Evolutionary conservation across 1,140 invertebrate species (phyloP), one percentile per base, ranked within the genome.

Genomic region (Eulimnadia texana): DNA sequence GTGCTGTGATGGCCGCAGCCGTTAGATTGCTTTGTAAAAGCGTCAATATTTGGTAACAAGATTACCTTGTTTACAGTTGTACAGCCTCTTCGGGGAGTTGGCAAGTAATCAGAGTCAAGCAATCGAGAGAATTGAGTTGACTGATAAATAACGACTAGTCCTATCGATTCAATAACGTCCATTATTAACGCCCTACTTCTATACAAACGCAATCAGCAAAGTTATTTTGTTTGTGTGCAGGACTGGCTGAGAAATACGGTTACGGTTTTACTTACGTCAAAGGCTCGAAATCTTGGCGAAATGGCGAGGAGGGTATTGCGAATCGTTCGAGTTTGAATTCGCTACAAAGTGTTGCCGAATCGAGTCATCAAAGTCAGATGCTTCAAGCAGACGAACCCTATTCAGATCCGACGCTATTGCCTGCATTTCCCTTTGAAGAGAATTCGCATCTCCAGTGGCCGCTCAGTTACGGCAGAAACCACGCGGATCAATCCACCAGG

Each of bases 231-330:
- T 42, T 9, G 6, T 42, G 6, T 42, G 33, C 33, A 42, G 33
- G 6, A 9, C 33, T 16, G 16, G 33, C 33, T 42, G 33, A 29
- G 1, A 57, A 57, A 28, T 61, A 29, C 51, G 60, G 60, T 51
- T 61, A 61, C 50, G 60, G 60, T 22, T 61, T 61, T 51, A 61
- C 60, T 13, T 61, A 61, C 24, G 60, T 61, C 22, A 33, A 20
- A 3, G 55, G 55, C 6, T 42, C 33, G 33, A 42, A 42, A 16
- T 6, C 6, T 42, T 42, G 6, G 16, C 33, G 33, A 16, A 42
- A 42, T 42, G 6, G 6, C 6, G 33, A 42, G 6, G 6, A 16
- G 6, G 6, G 6, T 9, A 16, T 16, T 42, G 33, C 33, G 16
- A 9, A 42, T 42, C 6, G 16, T 42, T 42, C 33, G 16, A 42